phyloP scores from a whole-genome alignment of 2,888 invertebrate species.

The Pinctada fucata region DNA sequence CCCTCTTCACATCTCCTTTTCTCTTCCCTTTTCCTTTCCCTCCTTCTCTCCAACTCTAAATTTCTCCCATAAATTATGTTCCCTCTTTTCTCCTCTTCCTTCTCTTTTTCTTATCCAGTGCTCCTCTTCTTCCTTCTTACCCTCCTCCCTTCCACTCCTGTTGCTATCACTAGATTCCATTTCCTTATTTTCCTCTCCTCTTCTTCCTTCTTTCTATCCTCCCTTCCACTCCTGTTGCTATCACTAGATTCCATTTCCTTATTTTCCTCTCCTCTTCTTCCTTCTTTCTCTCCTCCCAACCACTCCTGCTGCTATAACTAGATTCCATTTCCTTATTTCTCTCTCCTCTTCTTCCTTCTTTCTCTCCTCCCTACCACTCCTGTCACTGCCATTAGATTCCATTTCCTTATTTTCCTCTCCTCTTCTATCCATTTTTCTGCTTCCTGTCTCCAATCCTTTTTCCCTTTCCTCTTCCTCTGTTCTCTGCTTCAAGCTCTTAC shows the following conservation, averaged over 20 bases:
- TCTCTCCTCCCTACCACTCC: not conserved
- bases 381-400: not conserved
- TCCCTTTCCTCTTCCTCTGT: not conserved
- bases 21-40: no score
- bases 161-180: not conserved
- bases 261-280: conserved; percentile 1
- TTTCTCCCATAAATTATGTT: not conserved
- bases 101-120: not conserved
- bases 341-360: not conserved
- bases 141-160: not conserved
- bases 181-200: conserved; percentile 1
- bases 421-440: not conserved
- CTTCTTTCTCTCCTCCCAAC: not conserved
- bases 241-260: not conserved
- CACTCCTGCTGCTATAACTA: not conserved
- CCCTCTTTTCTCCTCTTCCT: conserved; percentile 6
- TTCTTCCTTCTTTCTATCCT: conserved; percentile 3
- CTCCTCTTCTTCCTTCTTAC: not conserved
- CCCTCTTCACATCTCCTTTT: not conserved
- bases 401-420: no score
- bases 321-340: not conserved
- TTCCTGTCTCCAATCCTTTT: not conserved
- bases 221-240: not conserved
- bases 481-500: not conserved
- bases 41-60: not conserved